Evolutionary conservation across 2,113 vertebrate genomes (phyloP).

Genomic region (Gopherus evgoodei): DNA sequence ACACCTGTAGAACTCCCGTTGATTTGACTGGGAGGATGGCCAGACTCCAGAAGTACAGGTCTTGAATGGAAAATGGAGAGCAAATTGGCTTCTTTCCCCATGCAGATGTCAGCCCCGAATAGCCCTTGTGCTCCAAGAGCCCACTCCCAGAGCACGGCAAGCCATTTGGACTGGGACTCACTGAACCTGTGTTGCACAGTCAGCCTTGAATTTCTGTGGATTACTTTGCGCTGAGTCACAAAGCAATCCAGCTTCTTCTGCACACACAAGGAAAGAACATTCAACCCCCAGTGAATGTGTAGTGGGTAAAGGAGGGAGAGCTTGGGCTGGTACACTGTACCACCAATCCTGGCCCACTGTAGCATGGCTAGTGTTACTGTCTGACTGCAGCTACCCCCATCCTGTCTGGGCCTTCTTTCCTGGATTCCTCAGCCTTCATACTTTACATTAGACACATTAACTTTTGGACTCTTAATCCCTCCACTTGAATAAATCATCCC

Average conservation of each 20-base stretch:
- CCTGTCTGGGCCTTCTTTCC: neutral
- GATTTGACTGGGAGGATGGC: neutral
- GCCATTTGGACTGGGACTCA: neutral
- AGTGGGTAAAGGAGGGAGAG: neutral
- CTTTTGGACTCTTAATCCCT: slow-evolving; percentile 71
- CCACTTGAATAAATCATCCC: slow-evolving; percentile 68
- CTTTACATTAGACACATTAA: slow-evolving; percentile 67
- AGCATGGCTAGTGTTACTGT: too few relatives aligned
- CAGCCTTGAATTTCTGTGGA: neutral
- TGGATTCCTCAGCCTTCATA: neutral
- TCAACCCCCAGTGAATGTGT: neutral
- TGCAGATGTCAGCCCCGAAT: neutral
- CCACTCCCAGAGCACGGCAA: neutral
- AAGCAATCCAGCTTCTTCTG: neutral
- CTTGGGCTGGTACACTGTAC: accelerated
- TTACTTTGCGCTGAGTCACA: neutral
- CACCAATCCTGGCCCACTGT: neutral
- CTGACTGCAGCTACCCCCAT: accelerated
- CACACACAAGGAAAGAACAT: neutral
- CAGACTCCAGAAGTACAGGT: neutral
- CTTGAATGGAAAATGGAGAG: neutral
- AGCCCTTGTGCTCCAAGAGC: neutral
- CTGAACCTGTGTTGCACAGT: neutral
- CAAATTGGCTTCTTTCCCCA: neutral
- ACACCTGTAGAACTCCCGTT: neutral